Conservation (phyloP, 2,797 vertebrate genomes). For the Sebastes umbrosus region DNA sequence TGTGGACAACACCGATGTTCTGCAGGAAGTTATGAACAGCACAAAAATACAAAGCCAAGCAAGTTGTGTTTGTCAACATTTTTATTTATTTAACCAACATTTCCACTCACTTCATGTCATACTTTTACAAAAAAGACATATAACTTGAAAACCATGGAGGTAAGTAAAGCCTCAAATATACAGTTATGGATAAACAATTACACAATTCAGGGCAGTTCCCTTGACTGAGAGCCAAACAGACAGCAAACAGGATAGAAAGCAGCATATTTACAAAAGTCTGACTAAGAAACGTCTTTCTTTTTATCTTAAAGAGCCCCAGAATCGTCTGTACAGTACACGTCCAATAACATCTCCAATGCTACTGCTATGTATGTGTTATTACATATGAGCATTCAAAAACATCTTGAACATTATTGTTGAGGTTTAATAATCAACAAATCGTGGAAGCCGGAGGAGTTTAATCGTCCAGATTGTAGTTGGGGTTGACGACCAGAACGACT, state of each 20-base stretch:
- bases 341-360: slow-evolving; percentile 21
- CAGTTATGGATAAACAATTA: slow-evolving; percentile 5
- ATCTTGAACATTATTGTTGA: background rate
- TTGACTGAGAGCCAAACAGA: background rate
- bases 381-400: slow-evolving; percentile 28
- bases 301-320: background rate
- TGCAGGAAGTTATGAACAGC: background rate
- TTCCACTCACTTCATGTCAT: background rate
- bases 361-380: background rate
- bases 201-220: background rate
- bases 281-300: background rate
- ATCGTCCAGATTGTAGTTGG: slow-evolving; percentile 95
- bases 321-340: slow-evolving; percentile 43
- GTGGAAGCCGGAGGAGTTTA: slow-evolving; percentile 56
- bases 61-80: background rate
- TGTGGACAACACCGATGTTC: background rate
- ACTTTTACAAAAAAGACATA: slow-evolving; percentile 39
- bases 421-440: background rate
- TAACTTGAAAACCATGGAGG: background rate
- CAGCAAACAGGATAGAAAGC: slow-evolving; percentile 18
- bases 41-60: background rate
- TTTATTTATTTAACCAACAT: slow-evolving; percentile 38
- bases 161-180: background rate
- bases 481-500: slow-evolving; percentile 93
- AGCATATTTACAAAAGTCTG: slow-evolving; percentile 77